Evolutionary conservation across 2,888 invertebrate genomes (phyloP).

Genomic region (Euproctis similis): DNA sequence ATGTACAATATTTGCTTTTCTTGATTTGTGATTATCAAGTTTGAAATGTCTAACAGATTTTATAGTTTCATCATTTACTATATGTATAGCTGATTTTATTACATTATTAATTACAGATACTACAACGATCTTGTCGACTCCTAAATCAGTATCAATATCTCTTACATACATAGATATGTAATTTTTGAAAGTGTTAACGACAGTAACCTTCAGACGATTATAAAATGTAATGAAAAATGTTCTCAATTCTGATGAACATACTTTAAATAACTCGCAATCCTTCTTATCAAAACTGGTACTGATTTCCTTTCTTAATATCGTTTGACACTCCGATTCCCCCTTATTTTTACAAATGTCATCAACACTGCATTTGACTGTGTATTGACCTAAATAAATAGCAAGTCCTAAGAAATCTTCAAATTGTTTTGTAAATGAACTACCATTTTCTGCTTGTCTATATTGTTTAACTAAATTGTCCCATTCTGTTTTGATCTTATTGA

Average conservation of each 20-base stretch:
- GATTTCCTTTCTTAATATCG: not conserved
- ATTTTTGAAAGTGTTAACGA: slow-evolving; percentile 35
- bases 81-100: slow-evolving; percentile 17
- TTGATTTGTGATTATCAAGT: slow-evolving; percentile 30
- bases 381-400: too few species aligned
- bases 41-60: slow-evolving; percentile 26
- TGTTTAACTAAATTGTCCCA: too few species aligned
- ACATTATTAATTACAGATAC: slow-evolving; percentile 24
- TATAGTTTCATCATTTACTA: slow-evolving; percentile 27
- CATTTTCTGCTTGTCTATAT: too few species aligned
- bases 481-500: too few species aligned
- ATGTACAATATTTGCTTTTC: slow-evolving; percentile 26
- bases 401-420: too few species aligned
- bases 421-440: too few species aligned
- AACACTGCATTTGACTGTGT: too few species aligned
- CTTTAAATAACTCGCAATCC: slow-evolving; percentile 31
- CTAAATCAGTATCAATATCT: slow-evolving; percentile 33
- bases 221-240: slow-evolving; percentile 38
- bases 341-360: slow-evolving; percentile 4
- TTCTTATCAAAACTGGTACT: slow-evolving; percentile 7
- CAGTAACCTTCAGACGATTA: slow-evolving; percentile 36
- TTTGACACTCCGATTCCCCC: not conserved
- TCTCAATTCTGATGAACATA: slow-evolving; percentile 45
- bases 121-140: slow-evolving; percentile 27
- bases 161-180: slow-evolving; percentile 49